phyloP scores from a whole-genome alignment of 1,140 invertebrate species.

The Pararge aegeria region DNA sequence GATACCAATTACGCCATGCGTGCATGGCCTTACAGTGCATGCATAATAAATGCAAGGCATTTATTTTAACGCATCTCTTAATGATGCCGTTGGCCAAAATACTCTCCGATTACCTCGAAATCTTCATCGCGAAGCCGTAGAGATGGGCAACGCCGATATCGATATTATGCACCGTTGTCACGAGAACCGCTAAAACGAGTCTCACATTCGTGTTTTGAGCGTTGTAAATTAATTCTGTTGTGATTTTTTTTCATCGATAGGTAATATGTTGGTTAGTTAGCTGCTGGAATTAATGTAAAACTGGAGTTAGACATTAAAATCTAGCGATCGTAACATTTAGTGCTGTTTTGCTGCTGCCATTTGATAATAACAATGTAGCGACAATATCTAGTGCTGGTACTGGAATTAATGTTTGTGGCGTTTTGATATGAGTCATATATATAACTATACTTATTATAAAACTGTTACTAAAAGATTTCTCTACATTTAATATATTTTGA shows the following conservation, averaged over 20 bases:
- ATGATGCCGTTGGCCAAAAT: slow-evolving; percentile 28
- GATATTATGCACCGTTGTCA: slow-evolving; percentile 17
- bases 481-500: no score
- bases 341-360: no score
- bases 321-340: no score
- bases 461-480: no score
- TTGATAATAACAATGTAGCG: no score
- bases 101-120: slow-evolving; percentile 27
- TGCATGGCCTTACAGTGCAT: not conserved
- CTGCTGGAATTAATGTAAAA: no score
- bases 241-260: not conserved
- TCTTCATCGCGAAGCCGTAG: slow-evolving; percentile 16
- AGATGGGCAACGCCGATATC: slow-evolving; percentile 14
- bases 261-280: no score
- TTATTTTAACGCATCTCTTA: slow-evolving; percentile 29
- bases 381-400: no score
- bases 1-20: not conserved
- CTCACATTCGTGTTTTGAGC: not conserved
- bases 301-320: no score
- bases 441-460: no score
- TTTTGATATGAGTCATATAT: no score
- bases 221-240: slow-evolving; percentile 1
- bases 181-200: slow-evolving; percentile 2
- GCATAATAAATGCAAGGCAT: slow-evolving; percentile 19
- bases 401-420: no score